Base-by-base conservation (phyloP, 2,113 vertebrate genomes). In the Octodon degus region DNA sequence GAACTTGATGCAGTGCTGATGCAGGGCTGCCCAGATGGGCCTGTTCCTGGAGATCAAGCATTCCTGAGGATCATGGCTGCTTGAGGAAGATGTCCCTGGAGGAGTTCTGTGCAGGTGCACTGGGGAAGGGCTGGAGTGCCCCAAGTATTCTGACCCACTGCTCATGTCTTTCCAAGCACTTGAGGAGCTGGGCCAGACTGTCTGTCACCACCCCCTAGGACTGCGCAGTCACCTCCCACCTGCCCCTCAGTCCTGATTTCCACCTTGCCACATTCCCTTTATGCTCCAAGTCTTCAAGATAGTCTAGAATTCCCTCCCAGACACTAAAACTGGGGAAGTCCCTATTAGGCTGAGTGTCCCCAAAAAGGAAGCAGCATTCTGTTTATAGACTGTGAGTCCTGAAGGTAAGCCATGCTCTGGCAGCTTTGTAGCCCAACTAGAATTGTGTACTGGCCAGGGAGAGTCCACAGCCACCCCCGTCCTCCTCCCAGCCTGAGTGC, bases 281-380 rank as follows among this genome's bases (percentile, higher is more conserved):
- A 12, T 47, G 3, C 55, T 90, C 58, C 20, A 19, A 76, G 20
- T 5, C 43, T 81, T 60, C 2, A 72, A 7, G 11, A 80, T 30
- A 58, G 32, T 22, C n/a, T 94, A 70, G 47, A 62, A 81, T 93
- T 96, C 37, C 76, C 81, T 95, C 32, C 70, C 4, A 74, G 19
- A 58, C 7, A 13, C n/a, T 32, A 65, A 95, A 72, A 87, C 11
- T 74, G 80, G 93, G 76, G 70, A 94, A 90, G 20, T 92, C 95
- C 94, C 37, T 40, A 50, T 34, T 70, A 12, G 30, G 27, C 1
- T 63, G 47, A 81, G 6, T 47, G 63, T 84, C 80, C 50, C 62
- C 79, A 20, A 50, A 50, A 86, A 60, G 60, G 74, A 91, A 19
- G 32, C 65, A 43, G n/a, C 86, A 12, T 16, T 3, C 27, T 20